These are phyloP conservation scores for Promerops cafer DNA, from an alignment of 2,113 vertebrate species.

Conservation along the genomic window DNA sequence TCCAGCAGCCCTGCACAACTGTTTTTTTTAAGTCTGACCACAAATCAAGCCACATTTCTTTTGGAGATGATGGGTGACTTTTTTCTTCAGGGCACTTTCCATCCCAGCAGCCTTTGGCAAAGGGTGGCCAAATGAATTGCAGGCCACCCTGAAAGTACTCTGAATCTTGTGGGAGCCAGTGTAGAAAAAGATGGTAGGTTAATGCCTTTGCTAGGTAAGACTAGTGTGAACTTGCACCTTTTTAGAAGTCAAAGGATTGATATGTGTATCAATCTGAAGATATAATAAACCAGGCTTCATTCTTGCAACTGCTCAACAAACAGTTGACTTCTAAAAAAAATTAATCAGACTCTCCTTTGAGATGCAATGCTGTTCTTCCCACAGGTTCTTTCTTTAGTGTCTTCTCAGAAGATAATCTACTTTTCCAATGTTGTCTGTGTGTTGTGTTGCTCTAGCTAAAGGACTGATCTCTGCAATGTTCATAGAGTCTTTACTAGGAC, in stretches of 20 bases:
- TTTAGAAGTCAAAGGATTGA: neutral
- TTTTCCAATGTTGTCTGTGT: neutral
- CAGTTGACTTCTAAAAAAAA: neutral
- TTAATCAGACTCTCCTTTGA: neutral
- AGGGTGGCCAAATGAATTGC: neutral
- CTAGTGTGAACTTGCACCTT: neutral
- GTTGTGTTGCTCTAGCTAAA: neutral
- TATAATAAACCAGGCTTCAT: neutral
- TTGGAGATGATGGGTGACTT: neutral
- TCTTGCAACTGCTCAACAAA: neutral
- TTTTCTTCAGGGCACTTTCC: neutral
- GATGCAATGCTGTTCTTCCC: neutral
- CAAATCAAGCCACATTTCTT: neutral
- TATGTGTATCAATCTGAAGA: neutral
- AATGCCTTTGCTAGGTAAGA: neutral
- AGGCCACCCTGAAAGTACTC: neutral
- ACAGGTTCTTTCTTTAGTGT: neutral
- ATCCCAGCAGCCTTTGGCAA: neutral
- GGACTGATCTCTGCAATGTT: neutral
- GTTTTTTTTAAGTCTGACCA: neutral
- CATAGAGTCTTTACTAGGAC: neutral
- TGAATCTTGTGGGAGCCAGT: neutral
- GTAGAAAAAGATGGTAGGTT: neutral
- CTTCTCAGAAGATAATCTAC: neutral
- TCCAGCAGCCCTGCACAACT: neutral